Percentiles rank a stretch among this genome's conserved stretches.
phyloP scores from a whole-genome alignment of 2,113 vertebrate genomes.

The Nematolebias whitei region DNA sequence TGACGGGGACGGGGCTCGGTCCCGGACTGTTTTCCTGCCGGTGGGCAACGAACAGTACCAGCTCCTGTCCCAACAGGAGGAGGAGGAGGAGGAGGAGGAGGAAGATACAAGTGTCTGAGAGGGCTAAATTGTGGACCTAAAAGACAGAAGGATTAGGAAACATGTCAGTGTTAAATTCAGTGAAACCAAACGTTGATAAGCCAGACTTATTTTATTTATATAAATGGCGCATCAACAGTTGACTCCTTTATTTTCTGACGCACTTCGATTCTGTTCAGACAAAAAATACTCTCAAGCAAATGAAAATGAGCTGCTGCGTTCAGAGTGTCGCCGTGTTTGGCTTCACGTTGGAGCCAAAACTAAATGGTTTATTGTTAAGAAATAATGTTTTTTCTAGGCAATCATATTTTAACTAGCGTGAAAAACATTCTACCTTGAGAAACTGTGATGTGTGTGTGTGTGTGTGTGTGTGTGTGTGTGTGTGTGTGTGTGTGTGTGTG shows the following conservation, averaged over 20 bases:
- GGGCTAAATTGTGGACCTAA: not conserved
- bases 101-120: slow-evolving; percentile 76
- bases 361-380: not conserved
- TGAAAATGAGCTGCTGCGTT: too few relatives aligned
- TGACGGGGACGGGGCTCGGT: slow-evolving; percentile 40
- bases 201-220: slow-evolving; percentile 21
- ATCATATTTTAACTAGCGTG: slow-evolving; percentile 36
- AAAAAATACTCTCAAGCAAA: too few relatives aligned
- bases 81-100: slow-evolving; percentile 63
- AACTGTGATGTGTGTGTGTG: slow-evolving; percentile 18
- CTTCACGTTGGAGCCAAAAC: not conserved
- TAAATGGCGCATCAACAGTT: not conserved
- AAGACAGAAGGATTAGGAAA: not conserved
- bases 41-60: slow-evolving; percentile 71
- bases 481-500: not conserved
- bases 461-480: not conserved
- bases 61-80: slow-evolving; percentile 78
- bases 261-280: not conserved
- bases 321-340: not conserved
- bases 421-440: slow-evolving; percentile 34
- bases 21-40: slow-evolving; percentile 63
- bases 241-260: slow-evolving; percentile 22
- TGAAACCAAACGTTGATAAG: slow-evolving; percentile 6
- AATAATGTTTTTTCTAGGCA: not conserved
- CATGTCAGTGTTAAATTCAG: slow-evolving; percentile 3